A percentile compares a stretch with the other conserved stretches of the same genome.
phyloP scores from a whole-genome alignment of 2,113 vertebrate genomes.

The Notiomystis cincta region DNA sequence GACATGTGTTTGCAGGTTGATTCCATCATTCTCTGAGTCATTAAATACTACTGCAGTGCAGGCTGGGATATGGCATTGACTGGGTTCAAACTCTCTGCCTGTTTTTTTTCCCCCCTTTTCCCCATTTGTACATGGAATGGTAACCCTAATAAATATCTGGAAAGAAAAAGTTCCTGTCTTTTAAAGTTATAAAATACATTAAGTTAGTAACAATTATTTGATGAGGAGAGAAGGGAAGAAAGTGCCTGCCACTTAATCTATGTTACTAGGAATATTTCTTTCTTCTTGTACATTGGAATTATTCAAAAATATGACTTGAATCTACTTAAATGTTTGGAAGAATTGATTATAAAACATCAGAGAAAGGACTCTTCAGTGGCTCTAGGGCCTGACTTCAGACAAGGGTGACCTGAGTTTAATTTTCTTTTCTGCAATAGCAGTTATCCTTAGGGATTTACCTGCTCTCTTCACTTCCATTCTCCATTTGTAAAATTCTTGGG shows the following conservation, averaged over 20 bases:
- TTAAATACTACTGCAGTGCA: not conserved
- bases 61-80: not conserved
- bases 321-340: not conserved
- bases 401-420: not conserved
- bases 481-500: not conserved
- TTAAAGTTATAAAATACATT: not conserved
- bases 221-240: not conserved
- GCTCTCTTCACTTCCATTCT: not conserved
- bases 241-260: not conserved
- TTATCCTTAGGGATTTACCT: not conserved
- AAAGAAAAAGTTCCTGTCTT: not conserved
- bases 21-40: not conserved
- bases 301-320: not conserved
- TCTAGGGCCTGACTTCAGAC: not conserved
- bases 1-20: not conserved
- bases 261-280: not conserved
- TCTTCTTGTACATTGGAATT: not conserved
- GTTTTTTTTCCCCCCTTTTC: fast-evolving
- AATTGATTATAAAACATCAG: not conserved
- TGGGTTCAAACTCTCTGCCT: not conserved
- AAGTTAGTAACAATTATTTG: not conserved
- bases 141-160: not conserved
- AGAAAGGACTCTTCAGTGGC: not conserved
- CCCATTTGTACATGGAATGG: not conserved
- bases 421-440: not conserved